Evolutionary conservation across 2,888 invertebrate genomes (phyloP).

Genomic region (Cephus spinipes): DNA sequence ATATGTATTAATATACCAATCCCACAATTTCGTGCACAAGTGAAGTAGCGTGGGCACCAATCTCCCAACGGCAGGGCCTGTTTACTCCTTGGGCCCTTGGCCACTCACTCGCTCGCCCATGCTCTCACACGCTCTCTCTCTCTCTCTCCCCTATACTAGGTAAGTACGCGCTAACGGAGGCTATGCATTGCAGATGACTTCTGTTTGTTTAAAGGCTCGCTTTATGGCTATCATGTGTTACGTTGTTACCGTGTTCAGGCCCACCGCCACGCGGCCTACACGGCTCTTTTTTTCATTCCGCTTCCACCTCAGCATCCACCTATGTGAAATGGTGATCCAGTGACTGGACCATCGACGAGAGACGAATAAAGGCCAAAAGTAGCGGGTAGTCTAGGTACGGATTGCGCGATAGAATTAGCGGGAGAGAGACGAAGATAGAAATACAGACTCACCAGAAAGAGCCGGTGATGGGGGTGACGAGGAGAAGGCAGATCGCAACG

Average conservation of each 20-base stretch:
- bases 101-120: background rate
- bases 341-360: background rate
- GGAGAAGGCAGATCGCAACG: slow-evolving; percentile 85
- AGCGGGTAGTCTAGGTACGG: background rate
- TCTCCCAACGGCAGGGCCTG: background rate
- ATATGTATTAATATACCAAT: background rate
- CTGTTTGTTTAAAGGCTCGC: slow-evolving; percentile 48
- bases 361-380: background rate
- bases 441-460: slow-evolving; percentile 84
- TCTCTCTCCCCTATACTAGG: background rate
- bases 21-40: background rate
- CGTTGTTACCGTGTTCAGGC: slow-evolving; percentile 30
- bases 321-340: background rate
- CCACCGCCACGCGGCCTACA: slow-evolving; percentile 10
- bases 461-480: slow-evolving; percentile 89
- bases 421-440: background rate
- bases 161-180: slow-evolving; percentile 30
- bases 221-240: slow-evolving; percentile 50
- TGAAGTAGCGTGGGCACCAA: background rate
- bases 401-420: background rate
- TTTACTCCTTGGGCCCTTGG: background rate
- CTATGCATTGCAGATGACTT: slow-evolving; percentile 40
- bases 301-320: background rate
- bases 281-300: background rate
- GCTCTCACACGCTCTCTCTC: background rate